Conservation (phyloP, 2,113 vertebrate species). For the Saccopteryx bilineata region DNA sequence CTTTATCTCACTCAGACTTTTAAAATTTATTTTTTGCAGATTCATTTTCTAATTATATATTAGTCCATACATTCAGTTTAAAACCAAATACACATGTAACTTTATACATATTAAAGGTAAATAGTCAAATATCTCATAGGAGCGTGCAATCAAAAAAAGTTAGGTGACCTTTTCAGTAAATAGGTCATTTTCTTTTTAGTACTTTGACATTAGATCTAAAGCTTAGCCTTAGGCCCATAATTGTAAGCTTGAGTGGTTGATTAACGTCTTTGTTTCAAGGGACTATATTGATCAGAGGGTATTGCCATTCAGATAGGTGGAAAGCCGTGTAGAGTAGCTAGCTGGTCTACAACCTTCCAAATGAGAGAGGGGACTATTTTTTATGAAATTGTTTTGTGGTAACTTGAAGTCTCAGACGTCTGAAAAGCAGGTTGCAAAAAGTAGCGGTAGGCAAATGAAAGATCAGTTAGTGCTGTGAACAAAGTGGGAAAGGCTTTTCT, state of each 20-base stretch:
- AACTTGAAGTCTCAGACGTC: background rate
- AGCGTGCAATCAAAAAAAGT: background rate
- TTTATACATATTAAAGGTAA: background rate
- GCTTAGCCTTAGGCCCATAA: slow-evolving; percentile 16
- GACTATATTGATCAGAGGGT: background rate
- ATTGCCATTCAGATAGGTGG: background rate
- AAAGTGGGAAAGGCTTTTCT: background rate
- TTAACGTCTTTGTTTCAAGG: slow-evolving; percentile 42
- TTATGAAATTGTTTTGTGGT: slow-evolving; percentile 31
- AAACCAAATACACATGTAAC: background rate
- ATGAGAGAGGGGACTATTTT: background rate
- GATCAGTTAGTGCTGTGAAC: background rate
- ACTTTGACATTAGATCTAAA: slow-evolving; percentile 37
- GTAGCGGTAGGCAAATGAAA: background rate
- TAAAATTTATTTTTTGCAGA: background rate
- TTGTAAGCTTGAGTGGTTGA: background rate
- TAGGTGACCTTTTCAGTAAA: background rate
- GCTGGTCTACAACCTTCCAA: background rate
- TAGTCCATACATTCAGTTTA: background rate
- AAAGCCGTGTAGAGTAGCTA: background rate
- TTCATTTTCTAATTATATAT: slow-evolving; percentile 1
- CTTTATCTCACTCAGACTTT: background rate
- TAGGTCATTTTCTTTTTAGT: slow-evolving; percentile 36
- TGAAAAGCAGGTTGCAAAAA: slow-evolving; percentile 24
- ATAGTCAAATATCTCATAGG: background rate